Evolutionary conservation across 2,888 invertebrate genomes (phyloP), one percentile per base, ranked within the genome.

Genomic region (Ypsolopha scabrella): DNA sequence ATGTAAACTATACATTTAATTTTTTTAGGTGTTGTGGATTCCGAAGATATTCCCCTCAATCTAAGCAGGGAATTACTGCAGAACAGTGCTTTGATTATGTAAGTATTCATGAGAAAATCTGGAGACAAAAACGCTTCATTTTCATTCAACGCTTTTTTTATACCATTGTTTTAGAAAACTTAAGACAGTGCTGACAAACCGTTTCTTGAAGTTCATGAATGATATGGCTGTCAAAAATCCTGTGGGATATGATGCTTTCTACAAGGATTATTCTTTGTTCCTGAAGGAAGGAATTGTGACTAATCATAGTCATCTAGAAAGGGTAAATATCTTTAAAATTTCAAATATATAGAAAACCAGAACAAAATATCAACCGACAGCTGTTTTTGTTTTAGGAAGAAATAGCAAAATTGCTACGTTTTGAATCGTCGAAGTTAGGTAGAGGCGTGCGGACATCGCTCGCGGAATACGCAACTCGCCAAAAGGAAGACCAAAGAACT

Each of bases 21-120:
- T 54, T 44, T 75, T 74, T 48, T 65, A 91, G 92, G 98, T 69
- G 98, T 99, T 36, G 97, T 99, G 11, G 99, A 99, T 87, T 98
- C 97, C 1, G 99, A 99, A 87, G 99, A 99, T 79, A 98, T 99
- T 85, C 99, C 99, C 43, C 85, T 99, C 52, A 99, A 99, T 89
- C 88, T 99, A 55, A 98, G 98, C 72, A 89, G 99, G 68, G 99
- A 99, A 79, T 80, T 99, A 54, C 86, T 99, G 48, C 99, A 99
- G 80, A 98, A 99, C 67, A 97, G 96, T 75, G 90, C 92, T 33
- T 87, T 99, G 4, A 97, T 99, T 60, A 90, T 89, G 94, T 93
- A 82, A 82, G 86, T 76, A 57, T 51, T 24, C 33, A 34, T 48
- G 44, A 35, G 7, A 6, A 51, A 24, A 24, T 24, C 24, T 24